Base-by-base conservation (phyloP, 2,113 vertebrate species). In the Epinephelus cyanopodus region DNA sequence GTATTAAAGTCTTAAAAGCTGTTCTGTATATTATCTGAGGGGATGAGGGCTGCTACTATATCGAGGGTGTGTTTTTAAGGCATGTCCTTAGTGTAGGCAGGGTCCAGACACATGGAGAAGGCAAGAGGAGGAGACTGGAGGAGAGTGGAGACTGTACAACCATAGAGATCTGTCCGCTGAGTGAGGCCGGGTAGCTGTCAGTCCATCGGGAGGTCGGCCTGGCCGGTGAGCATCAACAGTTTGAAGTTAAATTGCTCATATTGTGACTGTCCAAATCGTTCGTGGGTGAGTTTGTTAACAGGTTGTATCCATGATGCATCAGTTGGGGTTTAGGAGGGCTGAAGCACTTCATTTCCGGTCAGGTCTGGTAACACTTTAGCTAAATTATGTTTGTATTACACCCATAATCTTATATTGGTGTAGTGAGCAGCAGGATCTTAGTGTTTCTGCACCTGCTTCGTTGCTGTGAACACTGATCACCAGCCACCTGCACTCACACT, bases 81-180 rank as follows among this genome's bases (percentile, higher is more conserved):
- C 93, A 90, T 87, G 90, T 90, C 82, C 83, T 89, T 77, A 84
- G 84, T 74, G 79, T 66, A 85, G 52, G 64, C 72, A 67, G 87
- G 83, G 91, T 93, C 90, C 90, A 79, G 77, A 92, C 88, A 93
- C 85, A 37, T 58, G 81, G 74, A 86, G 81, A 90, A 92, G 87
- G 89, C 87, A 83, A 85, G 64, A 86, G 62, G 86, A 83, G 58
- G 29, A 75, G 68, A 80, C 60, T 47, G 80, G 60, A 84, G 75
- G 63, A 70, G 65, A 73, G 66, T 39, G 54, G 72, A 85, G 77
- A 80, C 69, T 61, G 81, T 77, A 79, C 48, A 74, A 77, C 72
- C 70, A 82, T 58, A 72, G 63, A 68, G 54, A 60, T 83, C 37
- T 78, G 84, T 77, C 66, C 67, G 39, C 69, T 77, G 82, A 85